Base-by-base conservation (phyloP, 1,140 invertebrate species). In the Drosophila neocordata region DNA sequence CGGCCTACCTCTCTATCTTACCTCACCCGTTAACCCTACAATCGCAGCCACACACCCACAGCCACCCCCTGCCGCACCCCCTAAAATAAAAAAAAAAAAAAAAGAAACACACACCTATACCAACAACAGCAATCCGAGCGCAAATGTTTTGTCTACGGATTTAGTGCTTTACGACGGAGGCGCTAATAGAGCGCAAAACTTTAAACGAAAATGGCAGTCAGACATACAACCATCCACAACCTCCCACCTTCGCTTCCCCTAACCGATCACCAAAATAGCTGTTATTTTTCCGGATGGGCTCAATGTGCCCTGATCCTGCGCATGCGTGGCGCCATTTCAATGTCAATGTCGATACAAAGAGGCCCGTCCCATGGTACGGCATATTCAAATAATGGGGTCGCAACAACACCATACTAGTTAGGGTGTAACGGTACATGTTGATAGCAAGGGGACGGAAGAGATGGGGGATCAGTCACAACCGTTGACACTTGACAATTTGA, bases 71-170 rank as follows among this genome's bases (percentile, higher is more conserved):
- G 24, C 64, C 64, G 34, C 64, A 41, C 55, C 52, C 38, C 27
- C 51, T 20, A 13, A 56, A 38, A 11, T 18, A 55, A n/a, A 56
- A 31, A 31, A 31, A 31, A 6, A 31, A 31, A 31, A 31, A 31
- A 3, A 31, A 31, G 7, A 52, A 73, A 74, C 64, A 73, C 64
- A 75, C 57, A 11, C 72, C 51, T 58, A 64, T 70, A 77, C 67
- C 51, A 69, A 69, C 41, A 41, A 53, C 65, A 70, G 41, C 60
- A 15, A 77, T 69, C 63, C 60, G 62, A 71, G 61, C 69, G 68
- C 65, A 81, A 84, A 87, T 81, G 75, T 69, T 87, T 87, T 87
- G 82, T 87, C 83, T 76, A 67, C 65, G 82, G 83, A 79, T 76
- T 87, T 88, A 82, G 79, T 82, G 82, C 83, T 87, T 87, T 87